Evolutionary conservation across 2,113 vertebrate species (phyloP).

Genomic region (Microcebus griseorufus): DNA sequence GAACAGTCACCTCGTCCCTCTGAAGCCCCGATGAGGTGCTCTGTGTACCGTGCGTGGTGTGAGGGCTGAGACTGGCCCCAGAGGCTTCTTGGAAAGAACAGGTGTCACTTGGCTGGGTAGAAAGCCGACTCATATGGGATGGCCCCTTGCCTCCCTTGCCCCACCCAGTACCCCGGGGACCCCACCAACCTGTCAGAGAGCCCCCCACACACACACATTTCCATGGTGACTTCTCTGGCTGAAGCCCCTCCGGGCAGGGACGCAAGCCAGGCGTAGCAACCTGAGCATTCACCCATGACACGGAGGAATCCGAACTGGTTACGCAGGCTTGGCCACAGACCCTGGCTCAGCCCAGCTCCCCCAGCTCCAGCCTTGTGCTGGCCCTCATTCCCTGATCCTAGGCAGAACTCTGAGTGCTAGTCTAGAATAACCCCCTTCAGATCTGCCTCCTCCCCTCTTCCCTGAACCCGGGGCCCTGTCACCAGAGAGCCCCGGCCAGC

Average conservation of each 20-base stretch:
- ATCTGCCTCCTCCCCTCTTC: not conserved
- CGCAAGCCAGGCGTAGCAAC: not conserved
- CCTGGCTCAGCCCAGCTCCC: not conserved
- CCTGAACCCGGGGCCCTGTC: not conserved
- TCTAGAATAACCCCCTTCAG: not conserved
- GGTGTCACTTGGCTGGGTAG: not conserved
- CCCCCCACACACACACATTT: not conserved
- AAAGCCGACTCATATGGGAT: not conserved
- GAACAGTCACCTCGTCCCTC: not conserved
- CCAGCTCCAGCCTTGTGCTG: not conserved
- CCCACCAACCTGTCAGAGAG: not conserved
- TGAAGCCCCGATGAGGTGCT: not conserved
- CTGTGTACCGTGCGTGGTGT: fast-evolving
- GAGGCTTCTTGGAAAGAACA: not conserved
- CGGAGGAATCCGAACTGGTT: not conserved
- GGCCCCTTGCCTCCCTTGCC: too few relatives aligned
- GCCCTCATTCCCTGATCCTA: not conserved
- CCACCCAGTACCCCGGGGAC: not conserved
- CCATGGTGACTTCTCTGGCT: not conserved
- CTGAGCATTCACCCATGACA: not conserved
- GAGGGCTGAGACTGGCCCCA: not conserved
- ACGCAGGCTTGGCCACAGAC: not conserved
- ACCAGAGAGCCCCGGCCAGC: not conserved
- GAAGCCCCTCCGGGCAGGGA: not conserved
- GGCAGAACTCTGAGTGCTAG: not conserved